Evolutionary conservation across 2,113 vertebrate genomes (phyloP), one percentile per base, ranked within the genome.

Genomic region (Nipponia nippon): DNA sequence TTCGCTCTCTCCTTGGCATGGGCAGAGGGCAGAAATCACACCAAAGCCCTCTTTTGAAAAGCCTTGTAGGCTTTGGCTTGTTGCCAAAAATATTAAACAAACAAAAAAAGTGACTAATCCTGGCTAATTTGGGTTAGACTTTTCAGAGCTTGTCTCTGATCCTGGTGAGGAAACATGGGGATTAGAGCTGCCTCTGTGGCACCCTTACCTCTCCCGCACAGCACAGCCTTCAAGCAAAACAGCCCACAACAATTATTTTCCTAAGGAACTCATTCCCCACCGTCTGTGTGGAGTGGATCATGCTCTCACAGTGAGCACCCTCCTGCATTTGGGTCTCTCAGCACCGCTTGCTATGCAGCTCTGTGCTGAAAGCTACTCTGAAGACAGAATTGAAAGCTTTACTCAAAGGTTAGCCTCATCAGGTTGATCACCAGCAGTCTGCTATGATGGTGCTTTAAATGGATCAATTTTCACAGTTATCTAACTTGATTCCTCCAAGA

Each of bases 281-380:
- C 0, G 0, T 30, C n/a, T 7, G 4, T 27, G 44, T 5, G 26
- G 52, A 58, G 20, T 3, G 23, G 34, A 36, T 34, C 2, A 3
- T 32, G 26, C 16, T 77, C 9, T 53, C 19, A 6, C 13, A 46
- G 16, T 0, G 0, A 85, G 29, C 52, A 29, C 34, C 1, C 1
- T 40, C 59, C 34, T 67, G 23, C 21, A 8, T 47, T 26, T 63
- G 86, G 23, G n/a, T 55, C 58, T 32, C 22, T 52, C 20, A 44
- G 34, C 52, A 13, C 17, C 19, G 20, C 15, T 70, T 2, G 0
- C 29, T 59, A 9, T 30, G 25, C 0, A 1, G 25, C 59, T 91
- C 27, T 18, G 6, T 66, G 44, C 9, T 50, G 63, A 52, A 53
- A n/a, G 50, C 8, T 58, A 5, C 20, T 53, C 63, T 50, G 83